phyloP scores from a whole-genome alignment of 2,113 vertebrate species.

The Odocoileus hemionus region DNA sequence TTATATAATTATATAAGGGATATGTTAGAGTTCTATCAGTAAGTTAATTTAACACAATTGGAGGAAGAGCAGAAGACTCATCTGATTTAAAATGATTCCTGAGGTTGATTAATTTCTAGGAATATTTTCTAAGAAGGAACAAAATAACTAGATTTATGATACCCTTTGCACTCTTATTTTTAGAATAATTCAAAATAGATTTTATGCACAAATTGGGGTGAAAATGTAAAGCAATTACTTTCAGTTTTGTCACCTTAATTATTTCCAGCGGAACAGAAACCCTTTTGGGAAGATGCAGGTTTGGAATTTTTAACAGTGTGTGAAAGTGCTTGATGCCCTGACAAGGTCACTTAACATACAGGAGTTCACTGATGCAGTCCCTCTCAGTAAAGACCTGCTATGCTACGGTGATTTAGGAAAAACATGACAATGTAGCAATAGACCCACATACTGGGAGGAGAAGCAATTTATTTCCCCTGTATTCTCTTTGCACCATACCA shows the following conservation, averaged over 20 bases:
- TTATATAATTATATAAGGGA: not conserved
- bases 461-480: slow-evolving; percentile 53
- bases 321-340: not conserved
- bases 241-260: slow-evolving; percentile 11
- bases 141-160: not conserved
- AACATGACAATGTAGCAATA: not conserved
- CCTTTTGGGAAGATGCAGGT: not conserved
- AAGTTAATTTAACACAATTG: not conserved
- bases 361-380: not conserved
- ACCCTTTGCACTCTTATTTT: not conserved
- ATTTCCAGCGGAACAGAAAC: not conserved
- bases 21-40: not conserved
- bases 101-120: not conserved
- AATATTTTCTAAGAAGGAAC: not conserved
- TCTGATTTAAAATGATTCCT: not conserved
- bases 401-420: not conserved
- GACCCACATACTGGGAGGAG: not conserved
- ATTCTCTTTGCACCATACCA: not conserved
- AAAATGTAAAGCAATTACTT: not conserved
- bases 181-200: slow-evolving; percentile 28
- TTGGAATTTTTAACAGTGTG: not conserved
- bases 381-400: not conserved
- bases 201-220: not conserved
- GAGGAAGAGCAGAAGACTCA: not conserved
- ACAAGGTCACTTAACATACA: not conserved